These are phyloP conservation scores for Pomatostomus ruficeps DNA, from an alignment of 2,113 vertebrate species.

Conservation along the genomic window DNA sequence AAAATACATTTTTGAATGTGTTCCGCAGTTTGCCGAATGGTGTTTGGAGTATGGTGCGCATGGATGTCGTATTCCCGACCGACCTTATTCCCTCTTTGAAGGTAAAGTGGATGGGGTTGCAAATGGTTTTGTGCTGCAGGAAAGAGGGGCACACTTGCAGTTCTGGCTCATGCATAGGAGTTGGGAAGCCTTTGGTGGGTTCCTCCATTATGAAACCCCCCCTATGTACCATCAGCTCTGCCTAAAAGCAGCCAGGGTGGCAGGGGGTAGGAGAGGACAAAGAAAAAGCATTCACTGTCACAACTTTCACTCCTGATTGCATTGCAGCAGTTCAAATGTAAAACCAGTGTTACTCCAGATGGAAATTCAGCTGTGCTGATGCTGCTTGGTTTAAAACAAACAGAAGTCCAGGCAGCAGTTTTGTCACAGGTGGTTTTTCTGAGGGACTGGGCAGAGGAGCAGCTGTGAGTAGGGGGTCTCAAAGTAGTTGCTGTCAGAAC, in stretches of 20 bases:
- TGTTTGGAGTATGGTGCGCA: conserved; percentile 95
- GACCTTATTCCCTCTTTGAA: conserved; percentile 98
- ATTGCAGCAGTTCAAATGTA: background rate
- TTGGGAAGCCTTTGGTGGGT: background rate
- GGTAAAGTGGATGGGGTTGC: conserved; percentile 69
- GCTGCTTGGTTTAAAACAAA: background rate
- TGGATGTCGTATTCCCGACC: conserved; percentile 94
- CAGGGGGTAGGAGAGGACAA: background rate
- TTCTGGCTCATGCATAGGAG: background rate
- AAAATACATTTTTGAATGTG: background rate
- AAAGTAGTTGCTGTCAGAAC: background rate
- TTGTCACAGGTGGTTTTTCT: background rate
- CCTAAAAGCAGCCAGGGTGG: background rate
- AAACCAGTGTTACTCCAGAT: background rate
- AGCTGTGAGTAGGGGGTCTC: background rate
- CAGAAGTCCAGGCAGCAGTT: background rate
- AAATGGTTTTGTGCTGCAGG: background rate
- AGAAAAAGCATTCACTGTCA: background rate
- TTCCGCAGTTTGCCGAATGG: conserved; percentile 92
- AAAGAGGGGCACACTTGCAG: background rate
- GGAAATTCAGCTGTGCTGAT: background rate
- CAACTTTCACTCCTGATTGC: background rate
- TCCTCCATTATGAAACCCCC: background rate
- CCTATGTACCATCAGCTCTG: background rate
- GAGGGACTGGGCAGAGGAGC: background rate